A percentile compares a stretch with the other conserved stretches of the same genome.
Evolutionary conservation across 2,113 vertebrate genomes (phyloP).

Genomic region (Lophius piscatorius): DNA sequence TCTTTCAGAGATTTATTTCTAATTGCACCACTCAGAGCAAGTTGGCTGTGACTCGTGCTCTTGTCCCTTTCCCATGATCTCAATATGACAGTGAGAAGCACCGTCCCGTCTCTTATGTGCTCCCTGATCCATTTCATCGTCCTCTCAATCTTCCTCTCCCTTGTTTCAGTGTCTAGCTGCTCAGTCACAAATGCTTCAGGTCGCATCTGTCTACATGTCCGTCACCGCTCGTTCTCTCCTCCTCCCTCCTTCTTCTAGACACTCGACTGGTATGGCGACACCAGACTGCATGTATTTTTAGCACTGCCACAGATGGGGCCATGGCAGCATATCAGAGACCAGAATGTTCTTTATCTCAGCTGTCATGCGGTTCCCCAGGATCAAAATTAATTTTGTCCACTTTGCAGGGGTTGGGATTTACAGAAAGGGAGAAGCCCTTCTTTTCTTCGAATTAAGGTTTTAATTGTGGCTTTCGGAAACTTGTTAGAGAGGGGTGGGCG

Average conservation of each 20-base stretch:
- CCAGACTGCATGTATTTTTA: constrained; percentile 72
- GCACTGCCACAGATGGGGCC: constrained; percentile 63
- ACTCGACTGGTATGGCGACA: constrained; percentile 56
- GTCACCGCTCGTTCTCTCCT: constrained; percentile 21
- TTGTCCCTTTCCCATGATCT: constrained; percentile 5
- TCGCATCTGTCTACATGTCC: constrained; percentile 40
- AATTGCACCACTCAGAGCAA: background rate
- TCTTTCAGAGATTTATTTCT: background rate
- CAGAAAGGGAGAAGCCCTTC: background rate
- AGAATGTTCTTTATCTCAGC: constrained; percentile 75
- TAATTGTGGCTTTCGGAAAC: constrained; percentile 30
- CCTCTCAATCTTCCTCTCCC: constrained; percentile 15
- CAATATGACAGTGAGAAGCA: constrained; percentile 16
- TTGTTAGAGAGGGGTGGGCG: too few species aligned
- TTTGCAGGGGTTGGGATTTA: background rate
- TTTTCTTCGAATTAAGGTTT: constrained; percentile 14
- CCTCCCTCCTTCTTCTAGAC: constrained; percentile 9
- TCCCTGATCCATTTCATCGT: too few species aligned
- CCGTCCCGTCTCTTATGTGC: constrained; percentile 6
- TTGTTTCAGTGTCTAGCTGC: constrained; percentile 14
- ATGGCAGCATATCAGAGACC: constrained; percentile 60
- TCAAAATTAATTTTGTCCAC: constrained; percentile 41
- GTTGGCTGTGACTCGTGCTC: constrained; percentile 1
- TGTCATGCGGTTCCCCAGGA: constrained; percentile 42
- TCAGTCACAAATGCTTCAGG: constrained; percentile 20